Evolutionary conservation across 2,888 invertebrate species (phyloP).

Genomic region (Balanococcus diminutus): DNA sequence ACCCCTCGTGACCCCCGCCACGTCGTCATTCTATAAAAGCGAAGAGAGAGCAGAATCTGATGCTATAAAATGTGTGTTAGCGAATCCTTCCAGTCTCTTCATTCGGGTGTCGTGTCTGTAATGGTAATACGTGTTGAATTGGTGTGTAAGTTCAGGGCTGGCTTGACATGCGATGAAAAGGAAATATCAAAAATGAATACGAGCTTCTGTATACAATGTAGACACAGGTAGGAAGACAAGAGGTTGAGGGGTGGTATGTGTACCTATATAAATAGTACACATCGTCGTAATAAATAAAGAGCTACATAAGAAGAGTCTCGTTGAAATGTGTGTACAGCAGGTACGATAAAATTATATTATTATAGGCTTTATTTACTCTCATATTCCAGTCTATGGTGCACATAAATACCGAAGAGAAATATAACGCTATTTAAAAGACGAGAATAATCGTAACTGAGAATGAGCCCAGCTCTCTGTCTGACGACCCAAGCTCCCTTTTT

Average conservation of each 20-base stretch:
- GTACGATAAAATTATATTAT: too few relatives aligned
- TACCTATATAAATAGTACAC: not conserved
- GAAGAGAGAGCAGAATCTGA: not conserved
- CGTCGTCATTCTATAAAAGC: not conserved
- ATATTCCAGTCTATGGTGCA: not conserved
- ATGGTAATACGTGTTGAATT: not conserved
- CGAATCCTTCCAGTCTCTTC: too few relatives aligned
- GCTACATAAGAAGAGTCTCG: not conserved
- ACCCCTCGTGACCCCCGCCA: not conserved
- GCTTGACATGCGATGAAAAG: not conserved
- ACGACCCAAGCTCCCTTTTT: not conserved
- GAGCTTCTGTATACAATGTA: not conserved
- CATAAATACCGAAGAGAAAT: not conserved
- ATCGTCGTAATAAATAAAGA: not conserved
- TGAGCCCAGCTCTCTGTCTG: not conserved
- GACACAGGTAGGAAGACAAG: not conserved
- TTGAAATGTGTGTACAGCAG: not conserved
- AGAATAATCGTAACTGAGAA: not conserved
- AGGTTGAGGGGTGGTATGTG: not conserved
- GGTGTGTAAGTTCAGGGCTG: not conserved
- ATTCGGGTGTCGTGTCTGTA: not conserved
- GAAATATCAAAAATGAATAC: slow-evolving; percentile 1
- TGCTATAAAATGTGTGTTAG: not conserved
- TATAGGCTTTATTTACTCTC: too few relatives aligned
- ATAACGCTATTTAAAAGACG: not conserved